Base-by-base conservation (phyloP, 2,113 vertebrate genomes). In the Eretmochelys imbricata region DNA sequence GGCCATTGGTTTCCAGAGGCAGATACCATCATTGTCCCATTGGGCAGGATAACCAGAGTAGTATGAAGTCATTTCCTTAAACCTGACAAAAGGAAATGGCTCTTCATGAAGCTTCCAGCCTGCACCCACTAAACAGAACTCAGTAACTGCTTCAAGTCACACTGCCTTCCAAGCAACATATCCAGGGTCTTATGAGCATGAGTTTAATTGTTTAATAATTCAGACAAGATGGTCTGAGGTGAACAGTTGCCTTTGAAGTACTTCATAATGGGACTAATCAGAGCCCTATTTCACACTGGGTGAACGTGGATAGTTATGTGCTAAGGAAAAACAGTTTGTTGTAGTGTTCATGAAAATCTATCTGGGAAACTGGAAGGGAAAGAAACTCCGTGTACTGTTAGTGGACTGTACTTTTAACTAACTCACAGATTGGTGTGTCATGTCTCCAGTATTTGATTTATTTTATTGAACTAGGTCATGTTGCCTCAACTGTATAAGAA, bases 391-490 rank as follows among this genome's bases (percentile, higher is more conserved):
- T 76, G 20, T 76, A 76, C 25, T 76, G 38, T 42, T 75, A 12
- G 54, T 29, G 69, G 16, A 48, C 3, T 20, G 22, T 55, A 35
- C 24, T 82, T 84, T 8, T 24, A 85, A 48, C 50, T 76, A 82
- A 82, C 81, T 91, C 72, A 85, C 10, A 31, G 79, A 54, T 9
- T 89, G 81, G 93, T 19, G 19, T 35, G 50, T 16, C 13, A 65
- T 25, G 17, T 13, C 11, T 50, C 80, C 20, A 57, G 82, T 42
- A 88, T 49, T 76, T 49, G 8, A 81, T 92, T 42, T 91, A 19
- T 25, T 12, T 22, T 46, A 49, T 6, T 7, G 62, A 59, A 80
- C 12, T 0, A 1, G 2, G 3, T 17, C 11, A 78, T 24, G 6
- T 48, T 27, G 75, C 42, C 13, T 48, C 38, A 46, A 35, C 65